A percentile compares a stretch with the other conserved stretches of the same genome.
Evolutionary conservation across 1,140 invertebrate genomes (phyloP).

Genomic region (Tetranychus cinnabarinus): DNA sequence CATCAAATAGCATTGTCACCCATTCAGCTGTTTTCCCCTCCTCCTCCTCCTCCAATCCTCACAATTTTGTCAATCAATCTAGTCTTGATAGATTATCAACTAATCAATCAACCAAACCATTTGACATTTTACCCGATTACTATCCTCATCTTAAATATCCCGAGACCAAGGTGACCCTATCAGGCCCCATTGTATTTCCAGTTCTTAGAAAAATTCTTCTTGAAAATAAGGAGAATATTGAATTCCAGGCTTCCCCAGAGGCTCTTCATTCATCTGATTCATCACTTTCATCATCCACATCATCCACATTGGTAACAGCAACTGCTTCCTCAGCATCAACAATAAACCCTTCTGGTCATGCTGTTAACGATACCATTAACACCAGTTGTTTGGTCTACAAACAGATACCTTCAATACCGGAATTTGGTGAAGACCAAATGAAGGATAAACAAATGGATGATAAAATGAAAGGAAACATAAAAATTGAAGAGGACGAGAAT

Average conservation of each 20-base stretch:
- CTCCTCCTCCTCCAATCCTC: too few relatives aligned
- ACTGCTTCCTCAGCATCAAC: too few relatives aligned
- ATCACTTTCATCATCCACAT: too few relatives aligned
- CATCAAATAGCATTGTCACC: too few relatives aligned
- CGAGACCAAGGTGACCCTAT: conserved; percentile 5
- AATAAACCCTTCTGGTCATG: background rate
- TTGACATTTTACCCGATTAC: conserved; percentile 9
- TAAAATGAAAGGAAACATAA: background rate
- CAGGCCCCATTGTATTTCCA: conserved; percentile 5
- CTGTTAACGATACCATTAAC: background rate
- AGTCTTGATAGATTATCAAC: too few relatives aligned
- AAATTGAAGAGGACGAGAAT: too few relatives aligned
- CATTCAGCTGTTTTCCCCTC: too few relatives aligned
- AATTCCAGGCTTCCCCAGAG: background rate
- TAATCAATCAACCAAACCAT: background rate
- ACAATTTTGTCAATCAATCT: too few relatives aligned
- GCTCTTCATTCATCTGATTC: too few relatives aligned
- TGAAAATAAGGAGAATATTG: background rate
- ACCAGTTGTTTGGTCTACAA: background rate
- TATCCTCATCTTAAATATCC: conserved; percentile 2
- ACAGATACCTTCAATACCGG: background rate
- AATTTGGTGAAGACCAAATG: background rate
- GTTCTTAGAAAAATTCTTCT: conserved; percentile 1
- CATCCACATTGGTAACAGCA: too few relatives aligned
- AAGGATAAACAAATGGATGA: background rate